These are phyloP conservation scores for Dendrophyllia cribrosa DNA, from an alignment of 64 coral and sea anemone species.

Conservation along the genomic window DNA sequence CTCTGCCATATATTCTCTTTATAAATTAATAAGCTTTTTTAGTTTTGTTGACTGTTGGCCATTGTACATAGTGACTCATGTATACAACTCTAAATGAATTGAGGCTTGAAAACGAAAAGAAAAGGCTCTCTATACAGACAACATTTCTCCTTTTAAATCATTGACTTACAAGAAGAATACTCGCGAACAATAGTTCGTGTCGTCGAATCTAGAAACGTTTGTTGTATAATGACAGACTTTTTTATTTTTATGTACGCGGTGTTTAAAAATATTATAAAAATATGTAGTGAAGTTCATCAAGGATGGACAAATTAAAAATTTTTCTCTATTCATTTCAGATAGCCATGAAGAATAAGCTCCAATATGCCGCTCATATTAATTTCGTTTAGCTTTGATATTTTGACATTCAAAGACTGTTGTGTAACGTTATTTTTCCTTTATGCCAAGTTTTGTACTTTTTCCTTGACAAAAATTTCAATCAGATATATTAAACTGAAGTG, in stretches of 20 bases:
- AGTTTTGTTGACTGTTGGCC: slow-evolving; percentile 13
- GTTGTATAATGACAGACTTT: background rate
- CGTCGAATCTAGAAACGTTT: background rate
- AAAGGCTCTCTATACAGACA: background rate
- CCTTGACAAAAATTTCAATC: background rate
- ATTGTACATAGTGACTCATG: slow-evolving; percentile 30
- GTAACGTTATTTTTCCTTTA: slow-evolving; percentile 17
- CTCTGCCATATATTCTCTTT: slow-evolving; percentile 19
- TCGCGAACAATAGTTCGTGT: background rate
- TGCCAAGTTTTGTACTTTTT: slow-evolving; percentile 13
- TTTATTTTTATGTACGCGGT: background rate
- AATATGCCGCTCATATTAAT: slow-evolving; percentile 1
- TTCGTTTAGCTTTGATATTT: background rate
- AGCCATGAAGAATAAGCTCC: background rate
- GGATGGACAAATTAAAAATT: slow-evolving; percentile 6
- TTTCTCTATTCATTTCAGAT: slow-evolving; percentile 25
- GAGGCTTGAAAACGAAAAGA: background rate
- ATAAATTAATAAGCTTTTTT: slow-evolving; percentile 48
- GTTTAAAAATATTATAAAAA: slow-evolving; percentile 16
- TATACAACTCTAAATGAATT: slow-evolving; percentile 6
- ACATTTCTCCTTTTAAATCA: too few relatives aligned
- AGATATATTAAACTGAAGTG: background rate
- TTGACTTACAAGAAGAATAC: too few relatives aligned
- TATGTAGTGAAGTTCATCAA: slow-evolving; percentile 4
- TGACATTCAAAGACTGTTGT: background rate